Percentiles rank a stretch among this genome's conserved stretches.
phyloP scores from a whole-genome alignment of 2,113 vertebrate genomes.

The Urocolius indicus region DNA sequence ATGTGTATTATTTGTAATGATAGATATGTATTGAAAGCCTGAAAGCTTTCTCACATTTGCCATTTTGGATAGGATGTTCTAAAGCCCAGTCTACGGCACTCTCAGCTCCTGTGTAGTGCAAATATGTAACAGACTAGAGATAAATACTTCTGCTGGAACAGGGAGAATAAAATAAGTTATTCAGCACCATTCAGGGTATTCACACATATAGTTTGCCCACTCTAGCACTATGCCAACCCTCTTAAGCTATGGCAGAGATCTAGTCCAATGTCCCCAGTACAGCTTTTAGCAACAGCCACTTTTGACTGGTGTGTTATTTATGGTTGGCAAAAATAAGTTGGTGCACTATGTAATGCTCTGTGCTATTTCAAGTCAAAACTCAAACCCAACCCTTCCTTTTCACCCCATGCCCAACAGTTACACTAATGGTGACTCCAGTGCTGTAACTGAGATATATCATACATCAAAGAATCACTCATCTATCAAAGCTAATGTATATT shows the following conservation, averaged over 20 bases:
- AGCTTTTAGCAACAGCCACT: not conserved
- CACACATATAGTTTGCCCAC: not conserved
- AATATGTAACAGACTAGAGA: not conserved
- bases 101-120: not conserved
- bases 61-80: not conserved
- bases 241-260: not conserved
- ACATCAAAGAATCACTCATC: not conserved
- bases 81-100: not conserved
- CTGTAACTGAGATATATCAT: not conserved
- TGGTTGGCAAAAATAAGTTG: not conserved
- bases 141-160: not conserved
- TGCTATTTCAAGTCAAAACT: not conserved
- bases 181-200: not conserved
- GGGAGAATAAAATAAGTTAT: not conserved
- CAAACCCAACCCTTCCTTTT: not conserved
- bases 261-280: not conserved
- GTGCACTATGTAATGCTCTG: not conserved
- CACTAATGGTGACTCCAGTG: not conserved
- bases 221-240: not conserved
- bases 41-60: not conserved
- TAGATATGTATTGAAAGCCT: not conserved
- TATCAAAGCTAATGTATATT: not conserved
- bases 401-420: not conserved
- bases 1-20: not conserved
- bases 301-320: not conserved